Evolutionary conservation across 1,140 invertebrate species (phyloP).

Genomic region (Drosophila miranda): DNA sequence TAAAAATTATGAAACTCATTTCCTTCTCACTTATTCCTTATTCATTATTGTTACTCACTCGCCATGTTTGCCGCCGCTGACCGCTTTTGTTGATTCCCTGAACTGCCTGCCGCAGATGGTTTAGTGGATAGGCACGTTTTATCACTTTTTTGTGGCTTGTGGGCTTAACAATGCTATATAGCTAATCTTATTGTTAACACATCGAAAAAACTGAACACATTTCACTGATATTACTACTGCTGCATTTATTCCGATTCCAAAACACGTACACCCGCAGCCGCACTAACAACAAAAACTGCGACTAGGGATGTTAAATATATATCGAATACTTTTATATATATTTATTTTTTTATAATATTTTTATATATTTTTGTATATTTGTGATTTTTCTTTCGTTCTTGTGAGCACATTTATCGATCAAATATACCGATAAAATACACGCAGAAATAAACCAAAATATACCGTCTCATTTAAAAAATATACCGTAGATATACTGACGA

Average conservation of each 20-base stretch:
- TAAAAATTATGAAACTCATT: conserved; percentile 20
- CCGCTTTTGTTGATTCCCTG: conserved; percentile 38
- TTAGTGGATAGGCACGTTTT: conserved; percentile 47
- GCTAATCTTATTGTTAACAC: conserved; percentile 26
- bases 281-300: conserved; percentile 8
- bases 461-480: too few species aligned
- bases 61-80: conserved; percentile 62
- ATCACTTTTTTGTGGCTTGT: conserved; percentile 47
- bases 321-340: not conserved
- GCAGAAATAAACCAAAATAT: too few species aligned
- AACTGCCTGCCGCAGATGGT: conserved; percentile 19
- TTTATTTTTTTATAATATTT: too few species aligned
- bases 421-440: too few species aligned
- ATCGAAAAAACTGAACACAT: conserved; percentile 61
- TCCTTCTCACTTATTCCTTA: conserved; percentile 16
- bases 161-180: conserved; percentile 33
- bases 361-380: too few species aligned
- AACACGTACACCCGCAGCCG: conserved; percentile 10
- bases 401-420: too few species aligned
- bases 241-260: conserved; percentile 2
- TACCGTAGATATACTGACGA: too few species aligned
- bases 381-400: too few species aligned
- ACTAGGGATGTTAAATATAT: too few species aligned
- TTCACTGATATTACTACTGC: conserved; percentile 50
- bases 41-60: conserved; percentile 65